A percentile compares a stretch with the other conserved stretches of the same genome.
These are phyloP conservation scores for Dinomys branickii DNA, from an alignment of 2,113 vertebrate species.

Conservation along the genomic window DNA sequence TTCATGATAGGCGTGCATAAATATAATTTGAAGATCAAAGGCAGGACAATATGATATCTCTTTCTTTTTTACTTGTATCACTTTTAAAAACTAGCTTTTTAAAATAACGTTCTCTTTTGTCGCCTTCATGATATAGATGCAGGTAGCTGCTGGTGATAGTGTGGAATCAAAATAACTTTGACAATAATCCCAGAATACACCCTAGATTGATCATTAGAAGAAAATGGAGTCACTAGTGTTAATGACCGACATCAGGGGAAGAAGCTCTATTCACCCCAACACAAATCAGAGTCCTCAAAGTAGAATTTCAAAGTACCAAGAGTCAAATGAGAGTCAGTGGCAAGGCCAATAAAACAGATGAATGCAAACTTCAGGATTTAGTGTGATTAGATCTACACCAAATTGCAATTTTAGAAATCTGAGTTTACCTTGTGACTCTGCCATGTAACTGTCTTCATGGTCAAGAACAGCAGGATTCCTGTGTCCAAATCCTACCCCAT, in stretches of 20 bases:
- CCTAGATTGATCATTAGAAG: not conserved
- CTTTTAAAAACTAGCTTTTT: not conserved
- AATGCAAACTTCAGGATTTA: not conserved
- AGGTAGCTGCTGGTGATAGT: not conserved
- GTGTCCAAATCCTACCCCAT: not conserved
- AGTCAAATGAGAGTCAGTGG: not conserved
- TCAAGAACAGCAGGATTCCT: not conserved
- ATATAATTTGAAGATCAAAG: not conserved
- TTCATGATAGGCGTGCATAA: not conserved
- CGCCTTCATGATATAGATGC: not conserved
- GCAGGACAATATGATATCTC: not conserved
- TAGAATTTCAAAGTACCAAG: conserved; percentile 25
- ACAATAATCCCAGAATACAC: not conserved
- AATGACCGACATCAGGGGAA: not conserved
- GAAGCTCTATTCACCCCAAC: not conserved
- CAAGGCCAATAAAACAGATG: not conserved
- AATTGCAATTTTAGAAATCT: conserved; percentile 41
- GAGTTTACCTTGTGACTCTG: not conserved
- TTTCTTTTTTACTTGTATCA: not conserved
- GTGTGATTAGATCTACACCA: not conserved
- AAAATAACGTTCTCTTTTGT: conserved; percentile 1
- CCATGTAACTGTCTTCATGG: not conserved
- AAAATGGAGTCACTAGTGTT: not conserved
- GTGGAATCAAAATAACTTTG: conserved; percentile 24
- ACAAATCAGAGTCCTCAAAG: not conserved